phyloP scores from a whole-genome alignment of 2,797 vertebrate genomes.

The Brachyalestes nurse region DNA sequence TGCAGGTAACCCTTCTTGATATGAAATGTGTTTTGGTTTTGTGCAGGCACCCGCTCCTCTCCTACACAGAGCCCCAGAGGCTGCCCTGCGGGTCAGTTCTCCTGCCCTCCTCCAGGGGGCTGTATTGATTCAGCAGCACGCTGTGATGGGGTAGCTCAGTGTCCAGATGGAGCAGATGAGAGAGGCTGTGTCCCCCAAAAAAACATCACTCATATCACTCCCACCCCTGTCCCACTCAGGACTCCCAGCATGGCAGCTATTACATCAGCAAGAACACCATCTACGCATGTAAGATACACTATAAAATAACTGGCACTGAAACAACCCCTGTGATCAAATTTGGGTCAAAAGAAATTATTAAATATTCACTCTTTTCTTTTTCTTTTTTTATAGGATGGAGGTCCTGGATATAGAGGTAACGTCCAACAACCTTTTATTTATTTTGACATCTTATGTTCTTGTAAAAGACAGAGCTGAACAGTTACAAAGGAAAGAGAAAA shows the following conservation, averaged over 20 bases:
- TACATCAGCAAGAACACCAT: constrained; percentile 54
- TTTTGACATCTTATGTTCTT: background rate
- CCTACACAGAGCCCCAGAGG: constrained; percentile 65
- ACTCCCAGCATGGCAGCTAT: constrained; percentile 70
- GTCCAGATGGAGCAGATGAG: constrained; percentile 82
- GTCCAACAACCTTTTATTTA: background rate
- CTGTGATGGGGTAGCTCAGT: constrained; percentile 81
- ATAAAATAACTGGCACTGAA: background rate
- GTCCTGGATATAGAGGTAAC: constrained; percentile 66
- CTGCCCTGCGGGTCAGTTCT: constrained; percentile 78
- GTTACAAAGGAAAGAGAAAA: too few relatives aligned
- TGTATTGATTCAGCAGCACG: constrained; percentile 72
- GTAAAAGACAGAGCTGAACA: background rate
- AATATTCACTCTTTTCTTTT: constrained; percentile 38
- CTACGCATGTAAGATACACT: constrained; percentile 33
- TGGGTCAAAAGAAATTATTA: too few relatives aligned
- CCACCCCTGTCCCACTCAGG: constrained; percentile 72
- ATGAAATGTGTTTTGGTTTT: background rate
- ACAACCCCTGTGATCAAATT: background rate
- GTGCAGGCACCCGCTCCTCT: constrained; percentile 69
- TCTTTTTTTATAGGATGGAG: constrained; percentile 61
- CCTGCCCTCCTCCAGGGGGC: constrained; percentile 76
- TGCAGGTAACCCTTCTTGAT: background rate
- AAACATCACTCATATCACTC: constrained; percentile 61
- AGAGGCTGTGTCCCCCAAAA: constrained; percentile 66